Base-by-base conservation (phyloP, 37 sponge, comb jelly and placozoan species). In the Haliclona indistincta region DNA sequence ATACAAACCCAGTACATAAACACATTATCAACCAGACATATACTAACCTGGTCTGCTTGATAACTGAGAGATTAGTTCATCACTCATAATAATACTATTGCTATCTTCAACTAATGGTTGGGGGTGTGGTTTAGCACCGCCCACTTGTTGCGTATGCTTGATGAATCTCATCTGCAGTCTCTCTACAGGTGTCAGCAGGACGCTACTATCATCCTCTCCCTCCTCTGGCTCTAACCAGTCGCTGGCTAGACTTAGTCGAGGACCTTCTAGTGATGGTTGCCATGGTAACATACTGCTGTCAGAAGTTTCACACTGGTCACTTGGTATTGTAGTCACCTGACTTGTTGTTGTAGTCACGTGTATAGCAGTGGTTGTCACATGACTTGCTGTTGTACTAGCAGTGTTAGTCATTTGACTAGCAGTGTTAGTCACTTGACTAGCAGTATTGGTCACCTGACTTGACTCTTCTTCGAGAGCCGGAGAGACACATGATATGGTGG, bases 121-220 rank as follows among this genome's bases (percentile, higher is more conserved):
- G 10, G 15, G 10, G 10, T 47, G 10, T 47, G 51, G 51, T 47
- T 47, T 47, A n/a, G n/a, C n/a, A n/a, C n/a, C n/a, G n/a, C n/a
- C 36, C 35, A 3, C 30, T 1, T 6, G 56, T 4, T 19, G 25
- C 1, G 43, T 67, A 3, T 77, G 78, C 38, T 77, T 25, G 8
- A 53, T 51, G 13, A 67, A 66, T 35, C 63, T 71, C 40, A 45
- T 47, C 51, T 75, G 76, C 23, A 83, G 52, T 58, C 32, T 40
- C 54, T 75, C 70, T 41, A 83, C 19, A 17, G 51, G 51, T 47
- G 51, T 47, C 51, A 17, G 13, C 15, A 47, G 15, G 10, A 15
- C 10, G 15, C 15, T 47, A 47, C 15, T 15, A n/a, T n/a, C n/a
- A n/a, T n/a, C n/a, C n/a, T n/a, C n/a, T n/a, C n/a, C n/a, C n/a